These are phyloP conservation scores for Pheosia gnoma DNA, from an alignment of 2,888 invertebrate genomes.

Conservation along the genomic window DNA sequence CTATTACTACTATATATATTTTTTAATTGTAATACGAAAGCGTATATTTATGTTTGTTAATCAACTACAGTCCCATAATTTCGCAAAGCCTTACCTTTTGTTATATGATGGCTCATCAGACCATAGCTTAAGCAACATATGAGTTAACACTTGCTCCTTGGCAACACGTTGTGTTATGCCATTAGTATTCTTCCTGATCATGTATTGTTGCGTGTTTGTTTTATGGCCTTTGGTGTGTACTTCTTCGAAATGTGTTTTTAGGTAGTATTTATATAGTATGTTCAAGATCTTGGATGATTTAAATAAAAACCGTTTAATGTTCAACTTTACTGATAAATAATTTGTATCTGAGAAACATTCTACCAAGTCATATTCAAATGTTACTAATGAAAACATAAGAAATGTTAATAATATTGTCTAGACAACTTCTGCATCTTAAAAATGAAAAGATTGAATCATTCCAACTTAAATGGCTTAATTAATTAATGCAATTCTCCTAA, in stretches of 20 bases:
- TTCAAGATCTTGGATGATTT: slow-evolving; percentile 1
- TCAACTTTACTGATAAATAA: background rate
- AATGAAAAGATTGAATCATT: background rate
- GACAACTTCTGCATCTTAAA: background rate
- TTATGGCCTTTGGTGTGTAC: background rate
- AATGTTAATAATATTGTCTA: background rate
- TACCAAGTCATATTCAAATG: background rate
- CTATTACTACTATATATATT: too few species aligned
- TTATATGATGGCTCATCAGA: too few species aligned
- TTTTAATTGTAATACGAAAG: too few species aligned
- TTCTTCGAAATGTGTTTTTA: background rate
- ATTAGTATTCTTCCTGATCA: background rate
- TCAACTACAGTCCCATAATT: too few species aligned
- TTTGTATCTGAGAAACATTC: background rate
- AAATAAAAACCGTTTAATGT: background rate
- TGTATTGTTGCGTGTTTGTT: background rate
- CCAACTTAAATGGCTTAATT: slow-evolving; percentile 2
- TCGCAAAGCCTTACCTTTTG: too few species aligned
- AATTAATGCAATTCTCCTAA: background rate
- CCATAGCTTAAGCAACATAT: too few species aligned
- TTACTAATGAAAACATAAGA: slow-evolving; percentile 1
- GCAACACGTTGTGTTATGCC: background rate
- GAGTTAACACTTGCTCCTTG: background rate
- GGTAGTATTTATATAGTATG: background rate
- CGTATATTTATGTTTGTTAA: too few species aligned